phyloP scores from a whole-genome alignment of 2,797 vertebrate species.

The Myotis planiceps region DNA sequence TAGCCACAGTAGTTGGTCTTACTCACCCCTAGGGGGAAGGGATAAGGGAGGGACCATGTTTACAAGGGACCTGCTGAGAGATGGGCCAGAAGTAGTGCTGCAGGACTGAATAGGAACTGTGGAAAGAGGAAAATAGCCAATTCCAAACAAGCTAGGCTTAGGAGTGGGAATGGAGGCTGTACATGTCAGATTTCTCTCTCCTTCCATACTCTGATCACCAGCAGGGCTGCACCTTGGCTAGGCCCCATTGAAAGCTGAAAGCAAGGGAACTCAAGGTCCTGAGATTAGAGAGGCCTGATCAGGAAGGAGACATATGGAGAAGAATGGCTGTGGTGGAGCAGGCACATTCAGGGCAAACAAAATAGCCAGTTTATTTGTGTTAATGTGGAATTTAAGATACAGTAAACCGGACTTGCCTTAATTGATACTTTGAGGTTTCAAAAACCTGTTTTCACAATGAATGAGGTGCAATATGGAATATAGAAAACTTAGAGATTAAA shows the following conservation, averaged over 20 bases:
- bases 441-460: not conserved
- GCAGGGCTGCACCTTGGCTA: not conserved
- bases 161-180: not conserved
- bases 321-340: rapidly evolving
- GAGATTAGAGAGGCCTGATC: not conserved
- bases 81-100: not conserved
- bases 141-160: not conserved
- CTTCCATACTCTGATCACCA: not conserved
- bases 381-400: not conserved
- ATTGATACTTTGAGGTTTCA: not conserved
- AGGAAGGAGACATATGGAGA: not conserved
- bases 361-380: not conserved
- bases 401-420: not conserved
- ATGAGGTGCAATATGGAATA: not conserved
- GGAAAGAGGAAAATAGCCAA: not conserved
- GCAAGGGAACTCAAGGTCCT: not conserved
- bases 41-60: not conserved
- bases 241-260: not conserved
- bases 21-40: not conserved
- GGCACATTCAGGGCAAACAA: not conserved
- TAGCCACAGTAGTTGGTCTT: not conserved
- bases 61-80: not conserved
- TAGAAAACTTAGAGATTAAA: not conserved
- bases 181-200: not conserved
- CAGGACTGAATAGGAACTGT: not conserved